phyloP scores from a whole-genome alignment of 1,140 invertebrate genomes.

The Diprion similis region DNA sequence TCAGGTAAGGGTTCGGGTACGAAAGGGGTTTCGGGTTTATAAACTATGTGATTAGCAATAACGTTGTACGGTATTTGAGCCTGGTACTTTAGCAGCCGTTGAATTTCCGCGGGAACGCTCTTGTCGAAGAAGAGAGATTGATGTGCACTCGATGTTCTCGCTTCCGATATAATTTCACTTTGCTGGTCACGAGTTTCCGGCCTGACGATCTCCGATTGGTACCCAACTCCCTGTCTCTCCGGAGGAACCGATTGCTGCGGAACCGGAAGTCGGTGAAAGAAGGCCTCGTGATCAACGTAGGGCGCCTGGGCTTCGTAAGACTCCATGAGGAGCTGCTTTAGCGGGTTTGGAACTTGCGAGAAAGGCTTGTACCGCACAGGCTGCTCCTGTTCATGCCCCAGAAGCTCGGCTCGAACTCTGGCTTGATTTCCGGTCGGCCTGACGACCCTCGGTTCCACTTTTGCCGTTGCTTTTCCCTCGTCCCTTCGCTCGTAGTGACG shows the following conservation, averaged over 20 bases:
- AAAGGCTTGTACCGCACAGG: constrained; percentile 43
- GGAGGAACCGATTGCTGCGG: constrained; percentile 31
- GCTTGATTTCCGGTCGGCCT: background rate
- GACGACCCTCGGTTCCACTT: constrained; percentile 7
- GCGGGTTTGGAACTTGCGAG: constrained; percentile 42
- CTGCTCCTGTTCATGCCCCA: constrained; percentile 12
- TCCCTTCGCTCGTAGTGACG: constrained; percentile 32
- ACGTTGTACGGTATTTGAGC: constrained; percentile 55
- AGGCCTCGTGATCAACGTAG: constrained; percentile 49
- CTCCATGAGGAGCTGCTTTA: constrained; percentile 46
- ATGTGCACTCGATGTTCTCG: constrained; percentile 4
- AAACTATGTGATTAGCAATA: constrained; percentile 52
- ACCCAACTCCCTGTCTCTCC: constrained; percentile 21
- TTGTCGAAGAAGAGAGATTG: constrained; percentile 21
- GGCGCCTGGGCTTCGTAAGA: constrained; percentile 45
- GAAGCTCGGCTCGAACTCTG: background rate
- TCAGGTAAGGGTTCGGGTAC: constrained; percentile 47
- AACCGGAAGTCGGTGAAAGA: constrained; percentile 36
- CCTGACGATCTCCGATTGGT: background rate
- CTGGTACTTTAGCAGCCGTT: constrained; percentile 51
- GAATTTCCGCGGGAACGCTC: constrained; percentile 49
- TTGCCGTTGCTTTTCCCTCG: constrained; percentile 29
- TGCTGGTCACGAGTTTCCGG: background rate
- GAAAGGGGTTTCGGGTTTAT: constrained; percentile 49
- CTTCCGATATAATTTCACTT: constrained; percentile 11